phyloP scores from a whole-genome alignment of 1,140 invertebrate species.

The Aricia agestis region DNA sequence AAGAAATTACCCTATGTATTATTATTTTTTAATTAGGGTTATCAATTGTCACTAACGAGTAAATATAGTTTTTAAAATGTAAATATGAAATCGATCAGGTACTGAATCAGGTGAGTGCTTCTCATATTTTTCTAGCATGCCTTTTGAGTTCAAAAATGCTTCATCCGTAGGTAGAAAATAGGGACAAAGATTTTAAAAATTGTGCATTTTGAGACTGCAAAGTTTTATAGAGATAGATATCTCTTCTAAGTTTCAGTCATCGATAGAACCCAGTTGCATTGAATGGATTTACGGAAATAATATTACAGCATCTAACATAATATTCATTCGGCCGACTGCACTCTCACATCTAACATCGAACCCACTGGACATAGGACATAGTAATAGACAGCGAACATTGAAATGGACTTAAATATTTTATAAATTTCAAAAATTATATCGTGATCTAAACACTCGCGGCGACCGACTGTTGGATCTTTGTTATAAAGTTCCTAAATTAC shows the following conservation, averaged over 20 bases:
- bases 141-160: no score
- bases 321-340: constrained; percentile 23
- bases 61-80: constrained; percentile 11
- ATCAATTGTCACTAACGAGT: not conserved
- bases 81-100: constrained; percentile 6
- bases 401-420: constrained; percentile 58
- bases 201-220: no score
- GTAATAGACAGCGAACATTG: constrained; percentile 58
- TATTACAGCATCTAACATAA: not conserved
- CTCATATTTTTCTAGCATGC: not conserved
- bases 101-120: constrained; percentile 2
- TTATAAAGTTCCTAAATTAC: not conserved
- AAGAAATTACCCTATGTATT: not conserved
- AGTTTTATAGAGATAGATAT: no score
- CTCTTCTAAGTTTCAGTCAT: no score
- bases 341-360: constrained; percentile 48
- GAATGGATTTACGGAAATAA: not conserved
- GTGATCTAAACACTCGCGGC: not conserved
- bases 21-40: not conserved
- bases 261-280: not conserved
- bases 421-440: constrained; percentile 17
- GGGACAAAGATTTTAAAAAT: no score
- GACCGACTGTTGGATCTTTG: not conserved
- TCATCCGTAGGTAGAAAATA: no score
- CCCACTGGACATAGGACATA: constrained; percentile 43